Base-by-base conservation (phyloP, 2,888 invertebrate species). In the Lithophane socia region DNA sequence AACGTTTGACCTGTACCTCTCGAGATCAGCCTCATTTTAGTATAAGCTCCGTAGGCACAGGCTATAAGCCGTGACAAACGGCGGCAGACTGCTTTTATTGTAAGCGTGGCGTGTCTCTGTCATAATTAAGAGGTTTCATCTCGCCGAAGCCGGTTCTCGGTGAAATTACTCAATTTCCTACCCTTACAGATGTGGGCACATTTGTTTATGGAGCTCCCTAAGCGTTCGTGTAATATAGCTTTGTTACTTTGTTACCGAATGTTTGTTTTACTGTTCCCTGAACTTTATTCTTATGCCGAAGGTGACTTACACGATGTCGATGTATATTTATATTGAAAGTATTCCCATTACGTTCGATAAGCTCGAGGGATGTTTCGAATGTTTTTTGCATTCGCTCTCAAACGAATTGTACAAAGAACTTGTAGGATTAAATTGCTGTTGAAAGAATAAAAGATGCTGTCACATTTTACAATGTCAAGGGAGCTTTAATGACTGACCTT, bases 121-220 rank as follows among this genome's bases (percentile, higher is more conserved):
- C 87, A 91, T 91, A 91, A 91, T 91, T 90, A 91, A 91, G 90
- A 86, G 86, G 86, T 81, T 80, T 88, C 90, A 86, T 90, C 89
- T 86, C 82, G 63, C 61, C 63, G 82, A 73, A 83, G 84, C 84
- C 83, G 80, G 80, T 72, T n/a, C 37, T 52, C 70, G 42, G 71
- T 70, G 70, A 85, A 89, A 89, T 90, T 87, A 89, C 88, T 89
- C 87, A 88, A 89, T 89, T 86, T 86, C 64, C 84, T 77, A 68
- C 72, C 71, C 42, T 70, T 54, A 81, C 68, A 68, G 75, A 76
- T 83, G 78, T 73, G 76, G 42, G 47, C 37, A 72, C 78, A 84
- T 84, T 84, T 84, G 81, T 84, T 81, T 78, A 81, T 60, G 52
- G 52, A 9, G 44, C 16, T 52, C n/a, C 56, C 54, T 52, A 65